These are phyloP conservation scores for Drosophila fuyamai DNA, from an alignment of 1,140 invertebrate genomes.

Conservation along the genomic window DNA sequence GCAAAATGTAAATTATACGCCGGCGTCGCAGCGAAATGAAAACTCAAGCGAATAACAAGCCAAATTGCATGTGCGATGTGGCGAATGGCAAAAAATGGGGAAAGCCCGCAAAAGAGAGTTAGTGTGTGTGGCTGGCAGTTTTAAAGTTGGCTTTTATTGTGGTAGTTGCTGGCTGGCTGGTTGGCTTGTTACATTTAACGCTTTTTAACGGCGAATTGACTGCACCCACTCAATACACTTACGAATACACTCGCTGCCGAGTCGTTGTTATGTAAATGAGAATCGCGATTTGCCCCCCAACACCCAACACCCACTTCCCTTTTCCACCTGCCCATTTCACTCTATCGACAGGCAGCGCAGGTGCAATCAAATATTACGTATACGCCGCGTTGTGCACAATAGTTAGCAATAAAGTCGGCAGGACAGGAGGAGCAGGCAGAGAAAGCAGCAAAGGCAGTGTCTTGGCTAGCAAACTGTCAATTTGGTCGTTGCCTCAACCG, in stretches of 20 bases:
- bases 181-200: slow-evolving; percentile 73
- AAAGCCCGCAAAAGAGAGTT: slow-evolving; percentile 5
- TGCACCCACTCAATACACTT: slow-evolving; percentile 44
- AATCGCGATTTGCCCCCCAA: slow-evolving; percentile 48
- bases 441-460: slow-evolving; percentile 21
- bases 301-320: neutral
- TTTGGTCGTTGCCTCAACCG: slow-evolving; percentile 52
- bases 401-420: slow-evolving; percentile 49
- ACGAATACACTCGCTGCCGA: slow-evolving; percentile 23
- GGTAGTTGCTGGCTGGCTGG: neutral
- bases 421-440: neutral
- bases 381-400: slow-evolving; percentile 59
- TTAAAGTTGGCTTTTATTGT: slow-evolving; percentile 59
- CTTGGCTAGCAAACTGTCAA: slow-evolving; percentile 72
- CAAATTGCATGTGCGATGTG: slow-evolving; percentile 60
- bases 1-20: slow-evolving; percentile 81
- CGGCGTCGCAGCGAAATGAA: slow-evolving; percentile 60
- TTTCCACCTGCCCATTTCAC: slow-evolving; percentile 19
- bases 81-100: neutral
- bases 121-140: slow-evolving; percentile 34
- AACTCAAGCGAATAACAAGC: slow-evolving; percentile 75
- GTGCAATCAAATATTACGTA: slow-evolving; percentile 79
- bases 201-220: slow-evolving; percentile 77
- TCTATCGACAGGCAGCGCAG: slow-evolving; percentile 68
- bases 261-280: slow-evolving; percentile 79